Conservation (phyloP, 1,140 invertebrate genomes). For the Cydia strobilella region DNA sequence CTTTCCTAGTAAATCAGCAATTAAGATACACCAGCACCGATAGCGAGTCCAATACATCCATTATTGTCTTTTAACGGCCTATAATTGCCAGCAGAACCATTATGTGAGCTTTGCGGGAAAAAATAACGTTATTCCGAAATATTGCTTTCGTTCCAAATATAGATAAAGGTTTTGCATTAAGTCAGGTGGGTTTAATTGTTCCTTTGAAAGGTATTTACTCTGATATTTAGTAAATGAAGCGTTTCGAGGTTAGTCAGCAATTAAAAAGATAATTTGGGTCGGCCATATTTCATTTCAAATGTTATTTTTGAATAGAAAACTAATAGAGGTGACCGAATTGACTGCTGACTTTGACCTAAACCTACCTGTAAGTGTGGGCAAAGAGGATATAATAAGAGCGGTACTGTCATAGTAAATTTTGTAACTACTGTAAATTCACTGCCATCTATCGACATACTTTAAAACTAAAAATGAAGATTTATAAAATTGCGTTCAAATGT, state of each 20-base stretch:
- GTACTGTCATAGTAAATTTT: too few relatives aligned
- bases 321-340: too few relatives aligned
- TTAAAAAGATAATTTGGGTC: background rate
- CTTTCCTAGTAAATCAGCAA: constrained; percentile 48
- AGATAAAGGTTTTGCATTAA: constrained; percentile 28
- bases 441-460: too few relatives aligned
- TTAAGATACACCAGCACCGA: constrained; percentile 53
- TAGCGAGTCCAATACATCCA: constrained; percentile 47
- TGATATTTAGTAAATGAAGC: background rate
- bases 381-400: too few relatives aligned
- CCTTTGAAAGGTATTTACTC: background rate
- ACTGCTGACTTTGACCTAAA: too few relatives aligned
- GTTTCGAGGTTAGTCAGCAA: background rate
- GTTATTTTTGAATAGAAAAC: too few relatives aligned
- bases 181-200: constrained; percentile 8
- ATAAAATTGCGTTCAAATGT: too few relatives aligned
- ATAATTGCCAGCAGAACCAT: constrained; percentile 52
- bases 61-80: constrained; percentile 52
- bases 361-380: too few relatives aligned
- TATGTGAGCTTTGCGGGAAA: constrained; percentile 50
- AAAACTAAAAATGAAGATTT: too few relatives aligned
- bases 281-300: too few relatives aligned
- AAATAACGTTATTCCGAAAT: constrained; percentile 53
- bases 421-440: too few relatives aligned
- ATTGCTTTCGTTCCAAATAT: constrained; percentile 41